These are phyloP conservation scores for Aphidoletes aphidimyza DNA, from an alignment of 2,888 invertebrate genomes.

Conservation along the genomic window DNA sequence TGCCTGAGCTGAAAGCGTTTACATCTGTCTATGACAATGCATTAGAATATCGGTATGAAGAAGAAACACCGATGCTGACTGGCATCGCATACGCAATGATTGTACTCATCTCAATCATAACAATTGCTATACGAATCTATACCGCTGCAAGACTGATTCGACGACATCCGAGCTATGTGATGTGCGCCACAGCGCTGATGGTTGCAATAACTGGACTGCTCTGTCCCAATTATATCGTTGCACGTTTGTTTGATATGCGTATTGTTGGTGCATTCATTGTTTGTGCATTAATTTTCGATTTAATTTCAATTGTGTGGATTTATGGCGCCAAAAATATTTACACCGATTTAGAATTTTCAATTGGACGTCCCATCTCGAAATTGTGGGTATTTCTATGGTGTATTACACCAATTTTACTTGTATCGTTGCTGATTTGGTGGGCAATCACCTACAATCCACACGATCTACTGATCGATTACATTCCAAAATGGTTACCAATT, in stretches of 20 bases:
- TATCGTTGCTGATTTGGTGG: conserved; percentile 66
- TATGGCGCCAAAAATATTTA: conserved; percentile 66
- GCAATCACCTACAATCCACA: conserved; percentile 62
- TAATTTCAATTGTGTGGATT: conserved; percentile 66
- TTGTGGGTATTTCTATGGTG: conserved; percentile 66
- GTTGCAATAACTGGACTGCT: conserved; percentile 63
- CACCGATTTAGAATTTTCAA: conserved; percentile 66
- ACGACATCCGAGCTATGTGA: conserved; percentile 65
- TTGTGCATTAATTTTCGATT: conserved; percentile 65
- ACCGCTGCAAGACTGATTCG: conserved; percentile 65
- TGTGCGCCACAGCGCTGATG: conserved; percentile 64
- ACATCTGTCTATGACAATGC: conserved; percentile 65
- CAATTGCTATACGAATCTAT: conserved; percentile 64
- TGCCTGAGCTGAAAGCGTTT: conserved; percentile 63
- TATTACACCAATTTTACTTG: conserved; percentile 64
- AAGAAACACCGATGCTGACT: conserved; percentile 61
- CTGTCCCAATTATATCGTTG: conserved; percentile 63
- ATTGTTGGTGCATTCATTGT: conserved; percentile 65
- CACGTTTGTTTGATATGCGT: conserved; percentile 64
- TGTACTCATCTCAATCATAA: conserved; percentile 63
- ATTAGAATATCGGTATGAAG: conserved; percentile 59
- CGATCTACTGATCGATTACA: conserved; percentile 60
- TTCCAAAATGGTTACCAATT: conserved; percentile 66
- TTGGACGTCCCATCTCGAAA: conserved; percentile 65
- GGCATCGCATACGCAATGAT: conserved; percentile 63